Conservation (phyloP, 2,888 invertebrate genomes). For the Meiosimyza decipiens region DNA sequence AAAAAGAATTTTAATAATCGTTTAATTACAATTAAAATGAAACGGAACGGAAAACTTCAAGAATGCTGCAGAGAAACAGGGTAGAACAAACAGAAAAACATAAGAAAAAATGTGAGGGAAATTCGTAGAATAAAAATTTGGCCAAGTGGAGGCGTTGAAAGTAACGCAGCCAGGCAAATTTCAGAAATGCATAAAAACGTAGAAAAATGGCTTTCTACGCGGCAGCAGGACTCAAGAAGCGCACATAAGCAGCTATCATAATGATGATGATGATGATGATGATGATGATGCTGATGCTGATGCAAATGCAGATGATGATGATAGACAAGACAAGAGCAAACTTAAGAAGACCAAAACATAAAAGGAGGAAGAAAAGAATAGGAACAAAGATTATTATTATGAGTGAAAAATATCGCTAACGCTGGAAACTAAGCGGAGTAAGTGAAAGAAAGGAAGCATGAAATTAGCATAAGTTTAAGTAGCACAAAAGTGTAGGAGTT, state of each 20-base stretch:
- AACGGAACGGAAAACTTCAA: slow-evolving; percentile 30
- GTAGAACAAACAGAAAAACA: background rate
- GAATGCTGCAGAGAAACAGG: slow-evolving; percentile 2
- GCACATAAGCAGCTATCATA: background rate
- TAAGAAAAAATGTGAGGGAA: background rate
- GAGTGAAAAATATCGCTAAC: slow-evolving; percentile 16
- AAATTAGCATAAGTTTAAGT: slow-evolving; percentile 32
- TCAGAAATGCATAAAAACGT: background rate
- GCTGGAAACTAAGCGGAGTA: background rate
- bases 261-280: background rate
- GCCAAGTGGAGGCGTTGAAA: slow-evolving; percentile 9
- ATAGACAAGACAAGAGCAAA: slow-evolving; percentile 11
- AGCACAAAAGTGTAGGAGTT: slow-evolving; percentile 8
- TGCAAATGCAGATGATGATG: background rate
- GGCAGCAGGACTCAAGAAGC: background rate
- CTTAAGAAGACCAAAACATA: too few relatives aligned
- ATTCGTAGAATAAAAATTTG: background rate
- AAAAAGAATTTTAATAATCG: slow-evolving; percentile 45
- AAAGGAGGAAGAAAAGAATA: too few relatives aligned
- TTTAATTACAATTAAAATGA: slow-evolving; percentile 46
- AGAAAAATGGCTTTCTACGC: background rate
- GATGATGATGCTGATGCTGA: background rate
- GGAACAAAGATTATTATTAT: slow-evolving; percentile 20
- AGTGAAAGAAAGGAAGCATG: background rate
- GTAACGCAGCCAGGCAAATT: slow-evolving; percentile 7